Conservation (phyloP, 2,113 vertebrate genomes). For the Siniperca chuatsi region DNA sequence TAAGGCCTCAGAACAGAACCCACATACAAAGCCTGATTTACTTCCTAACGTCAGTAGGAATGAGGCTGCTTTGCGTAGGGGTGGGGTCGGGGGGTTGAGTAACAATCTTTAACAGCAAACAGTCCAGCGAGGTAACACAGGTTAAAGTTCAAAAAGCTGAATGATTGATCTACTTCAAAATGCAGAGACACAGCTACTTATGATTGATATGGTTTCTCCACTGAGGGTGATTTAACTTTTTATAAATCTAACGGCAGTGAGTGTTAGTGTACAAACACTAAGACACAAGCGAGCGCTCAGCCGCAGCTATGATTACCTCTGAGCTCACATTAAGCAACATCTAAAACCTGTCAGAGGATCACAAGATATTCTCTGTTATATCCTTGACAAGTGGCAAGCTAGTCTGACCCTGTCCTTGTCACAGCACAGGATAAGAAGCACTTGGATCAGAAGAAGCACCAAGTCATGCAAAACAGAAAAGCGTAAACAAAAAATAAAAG, state of each 20-base stretch:
- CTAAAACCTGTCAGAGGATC: conserved; percentile 52
- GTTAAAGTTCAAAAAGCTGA: conserved; percentile 68
- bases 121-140: conserved; percentile 58
- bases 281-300: conserved; percentile 30
- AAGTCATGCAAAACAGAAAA: conserved; percentile 62
- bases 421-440: conserved; percentile 71
- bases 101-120: conserved; percentile 64
- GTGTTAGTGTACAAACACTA: conserved; percentile 17
- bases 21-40: conserved; percentile 68
- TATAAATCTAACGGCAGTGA: conserved; percentile 24
- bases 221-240: conserved; percentile 6
- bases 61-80: conserved; percentile 58
- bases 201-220: conserved; percentile 13
- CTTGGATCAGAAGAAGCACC: conserved; percentile 74
- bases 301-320: conserved; percentile 27
- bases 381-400: conserved; percentile 14
- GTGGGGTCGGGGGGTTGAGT: conserved; percentile 9
- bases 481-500: conserved; percentile 43
- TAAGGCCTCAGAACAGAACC: conserved; percentile 70
- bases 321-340: conserved; percentile 47
- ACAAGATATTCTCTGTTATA: conserved; percentile 52
- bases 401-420: conserved; percentile 30
- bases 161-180: conserved; percentile 59
- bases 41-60: conserved; percentile 65
- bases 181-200: conserved; percentile 20